phyloP scores from a whole-genome alignment of 2,797 vertebrate species.

The Morelia viridis region DNA sequence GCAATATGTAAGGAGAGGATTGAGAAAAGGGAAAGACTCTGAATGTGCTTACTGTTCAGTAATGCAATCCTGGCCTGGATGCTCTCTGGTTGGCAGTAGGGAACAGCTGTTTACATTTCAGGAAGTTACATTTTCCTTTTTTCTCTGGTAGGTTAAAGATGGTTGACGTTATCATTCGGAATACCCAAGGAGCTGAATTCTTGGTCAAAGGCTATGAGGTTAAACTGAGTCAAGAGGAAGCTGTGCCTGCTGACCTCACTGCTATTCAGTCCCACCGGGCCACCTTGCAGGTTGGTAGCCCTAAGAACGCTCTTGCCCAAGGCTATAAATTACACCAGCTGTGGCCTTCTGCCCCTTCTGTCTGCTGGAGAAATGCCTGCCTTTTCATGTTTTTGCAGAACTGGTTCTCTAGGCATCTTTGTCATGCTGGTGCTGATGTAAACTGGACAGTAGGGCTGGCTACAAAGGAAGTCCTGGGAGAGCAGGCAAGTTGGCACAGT shows the following conservation, averaged over 20 bases:
- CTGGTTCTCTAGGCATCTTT: not conserved
- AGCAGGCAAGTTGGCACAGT: fast-evolving
- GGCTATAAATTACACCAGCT: not conserved
- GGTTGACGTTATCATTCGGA: conserved; percentile 83
- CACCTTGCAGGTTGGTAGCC: conserved; percentile 76
- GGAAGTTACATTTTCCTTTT: not conserved
- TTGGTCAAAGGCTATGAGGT: conserved; percentile 88
- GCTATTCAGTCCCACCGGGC: conserved; percentile 81
- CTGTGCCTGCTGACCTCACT: conserved; percentile 82
- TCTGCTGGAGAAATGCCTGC: not conserved
- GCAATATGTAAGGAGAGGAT: too few species aligned
- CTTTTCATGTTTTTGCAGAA: not conserved
- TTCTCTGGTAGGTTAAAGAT: conserved; percentile 83
- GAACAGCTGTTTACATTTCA: fast-evolving
- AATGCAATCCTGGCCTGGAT: not conserved
- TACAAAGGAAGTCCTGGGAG: not conserved
- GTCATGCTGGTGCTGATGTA: fast-evolving
- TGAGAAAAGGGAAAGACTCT: not conserved
- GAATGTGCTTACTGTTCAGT: too few species aligned
- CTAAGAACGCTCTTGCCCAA: not conserved
- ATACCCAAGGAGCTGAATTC: conserved; percentile 85
- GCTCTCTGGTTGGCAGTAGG: fast-evolving
- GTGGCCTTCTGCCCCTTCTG: not conserved
- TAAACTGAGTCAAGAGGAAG: conserved; percentile 91
- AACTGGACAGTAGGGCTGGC: fast-evolving